These are phyloP conservation scores for Liparis tanakae DNA, from an alignment of 2,797 vertebrate species.

Conservation along the genomic window DNA sequence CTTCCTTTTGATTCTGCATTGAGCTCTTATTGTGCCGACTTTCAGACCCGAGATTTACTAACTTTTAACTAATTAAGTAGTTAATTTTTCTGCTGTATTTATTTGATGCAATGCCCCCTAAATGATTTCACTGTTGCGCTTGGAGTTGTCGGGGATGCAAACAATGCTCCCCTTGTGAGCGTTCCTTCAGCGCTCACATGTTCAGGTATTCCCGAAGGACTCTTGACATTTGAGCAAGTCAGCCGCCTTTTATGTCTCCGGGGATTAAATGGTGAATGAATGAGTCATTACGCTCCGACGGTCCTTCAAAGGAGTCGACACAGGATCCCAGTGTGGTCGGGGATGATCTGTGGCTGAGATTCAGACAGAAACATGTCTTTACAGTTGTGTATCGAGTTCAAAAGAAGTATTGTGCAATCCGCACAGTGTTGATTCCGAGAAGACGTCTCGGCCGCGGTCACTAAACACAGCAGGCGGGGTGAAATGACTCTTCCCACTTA, in stretches of 20 bases:
- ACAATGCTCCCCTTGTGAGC: not conserved
- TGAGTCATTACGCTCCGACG: not conserved
- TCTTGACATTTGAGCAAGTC: not conserved
- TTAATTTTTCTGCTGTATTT: not conserved
- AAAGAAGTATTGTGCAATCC: conserved; percentile 25
- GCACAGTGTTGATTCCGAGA: not conserved
- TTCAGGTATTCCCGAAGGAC: not conserved
- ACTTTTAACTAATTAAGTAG: not conserved
- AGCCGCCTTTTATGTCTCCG: not conserved
- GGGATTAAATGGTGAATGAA: not conserved
- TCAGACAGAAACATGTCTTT: not conserved
- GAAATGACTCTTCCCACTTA: not conserved
- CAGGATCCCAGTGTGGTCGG: not conserved
- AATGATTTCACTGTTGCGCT: not conserved
- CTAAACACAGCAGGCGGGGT: conserved; percentile 2
- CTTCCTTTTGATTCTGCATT: not conserved
- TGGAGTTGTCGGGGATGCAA: not conserved
- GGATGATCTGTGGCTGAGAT: not conserved
- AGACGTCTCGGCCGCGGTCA: not conserved
- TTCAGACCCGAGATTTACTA: not conserved
- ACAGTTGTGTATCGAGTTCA: not conserved
- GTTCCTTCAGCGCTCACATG: not conserved
- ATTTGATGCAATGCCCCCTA: not conserved
- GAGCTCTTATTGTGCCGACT: not conserved
- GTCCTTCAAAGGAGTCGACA: not conserved